These are phyloP conservation scores for Cheilosia vernalis DNA, from an alignment of 2,888 invertebrate species.

Conservation along the genomic window DNA sequence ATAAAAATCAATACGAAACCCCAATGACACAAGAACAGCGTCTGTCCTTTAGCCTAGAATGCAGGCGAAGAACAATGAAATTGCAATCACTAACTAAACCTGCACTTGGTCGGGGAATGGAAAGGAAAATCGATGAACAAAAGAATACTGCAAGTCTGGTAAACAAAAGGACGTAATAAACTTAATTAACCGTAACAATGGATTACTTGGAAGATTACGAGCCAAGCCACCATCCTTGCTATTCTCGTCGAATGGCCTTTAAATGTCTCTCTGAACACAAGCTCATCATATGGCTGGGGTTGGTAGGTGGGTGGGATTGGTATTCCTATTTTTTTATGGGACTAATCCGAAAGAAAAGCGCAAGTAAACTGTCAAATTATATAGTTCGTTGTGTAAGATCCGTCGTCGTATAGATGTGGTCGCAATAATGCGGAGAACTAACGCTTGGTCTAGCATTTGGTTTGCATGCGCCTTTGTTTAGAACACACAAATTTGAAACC, in stretches of 20 bases:
- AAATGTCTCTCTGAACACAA: conserved; percentile 40
- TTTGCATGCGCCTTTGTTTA: not conserved
- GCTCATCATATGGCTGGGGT: not conserved
- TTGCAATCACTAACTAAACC: conserved; percentile 22
- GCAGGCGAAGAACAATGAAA: conserved; percentile 35
- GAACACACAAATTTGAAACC: conserved; percentile 1
- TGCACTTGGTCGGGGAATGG: not conserved
- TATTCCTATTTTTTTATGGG: not conserved
- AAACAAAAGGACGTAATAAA: conserved; percentile 66
- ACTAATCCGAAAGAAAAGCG: conserved; percentile 32
- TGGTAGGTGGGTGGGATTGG: not conserved
- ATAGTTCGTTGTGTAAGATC: conserved; percentile 29
- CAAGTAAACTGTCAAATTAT: conserved; percentile 51
- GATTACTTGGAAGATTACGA: conserved; percentile 42
- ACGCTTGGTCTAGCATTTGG: conserved; percentile 12
- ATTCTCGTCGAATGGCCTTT: conserved; percentile 39
- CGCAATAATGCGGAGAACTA: conserved; percentile 27
- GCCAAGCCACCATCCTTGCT: not conserved
- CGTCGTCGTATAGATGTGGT: not conserved
- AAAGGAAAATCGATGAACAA: conserved; percentile 59
- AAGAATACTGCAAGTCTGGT: conserved; percentile 54
- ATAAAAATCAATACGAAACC: conserved; percentile 23
- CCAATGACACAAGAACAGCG: conserved; percentile 14
- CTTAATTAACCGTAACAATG: conserved; percentile 70
- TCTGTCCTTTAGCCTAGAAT: not conserved